Base-by-base conservation (phyloP, 1,140 invertebrate species). In the Lethrus apterus region DNA sequence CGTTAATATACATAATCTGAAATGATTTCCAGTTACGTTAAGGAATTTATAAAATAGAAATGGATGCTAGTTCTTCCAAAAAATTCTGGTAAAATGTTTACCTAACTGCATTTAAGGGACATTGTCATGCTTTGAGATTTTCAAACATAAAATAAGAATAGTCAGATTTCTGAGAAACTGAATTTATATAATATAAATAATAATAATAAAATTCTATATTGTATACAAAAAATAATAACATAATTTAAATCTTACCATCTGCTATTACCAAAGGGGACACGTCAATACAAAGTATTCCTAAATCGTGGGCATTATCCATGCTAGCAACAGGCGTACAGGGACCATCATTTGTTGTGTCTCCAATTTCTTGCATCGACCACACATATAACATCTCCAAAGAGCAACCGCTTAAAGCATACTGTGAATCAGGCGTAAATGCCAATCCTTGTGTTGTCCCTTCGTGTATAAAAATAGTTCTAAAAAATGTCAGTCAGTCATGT, bases 261-360 rank as follows among this genome's bases (percentile, higher is more conserved):
- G 53, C 40, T 40, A 48, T 33, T 33, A 66, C 60, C 36, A 54
- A 46, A 50, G 59, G 62, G 8, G 74, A 72, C 58, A 87, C 79
- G 54, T 84, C 81, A 52, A 78, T 74, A 32, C 73, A 73, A 13
- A 80, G 70, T 2, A 89, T 77, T 5, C 84, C 84, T 41, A 88
- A 66, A 63, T 89, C 86, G 60, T 88, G 84, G 51, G 79, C 82
- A 62, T 83, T 82, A 41, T 78, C 72, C 14, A 71, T 54, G 7
- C 72, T 68, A 26, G 66, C 66, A 18, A 67, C 56, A 14, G 68
- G 65, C 7, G 57, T 45, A 21, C 56, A 60, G 2, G 60, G 34
- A 0, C 64, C 54, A 11, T 69, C 65, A 34, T 64, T 62, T 10
- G 66, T 66, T 2, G 68, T 69, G 30, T 70, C 57, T 30, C 68